A percentile compares a stretch with the other conserved stretches of the same genome.
Conservation (phyloP, 2,113 vertebrate species). For the Ceratotherium simum region DNA sequence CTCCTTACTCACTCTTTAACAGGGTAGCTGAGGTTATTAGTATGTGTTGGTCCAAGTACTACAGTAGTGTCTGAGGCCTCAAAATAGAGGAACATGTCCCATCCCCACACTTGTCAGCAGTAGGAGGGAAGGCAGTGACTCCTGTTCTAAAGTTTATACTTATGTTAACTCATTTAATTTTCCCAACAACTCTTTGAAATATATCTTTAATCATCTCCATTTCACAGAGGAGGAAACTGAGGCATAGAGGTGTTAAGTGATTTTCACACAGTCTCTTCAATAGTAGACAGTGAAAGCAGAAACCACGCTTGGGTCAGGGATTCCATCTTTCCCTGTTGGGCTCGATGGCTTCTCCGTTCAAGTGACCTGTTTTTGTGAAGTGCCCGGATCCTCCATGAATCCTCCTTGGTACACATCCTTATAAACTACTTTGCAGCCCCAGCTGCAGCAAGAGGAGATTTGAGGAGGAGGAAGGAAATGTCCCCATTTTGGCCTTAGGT, state of each 20-base stretch:
- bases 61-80: neutral
- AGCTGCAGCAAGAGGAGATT: neutral
- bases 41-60: neutral
- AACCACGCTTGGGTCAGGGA: neutral
- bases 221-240: neutral
- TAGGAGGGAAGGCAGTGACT: neutral
- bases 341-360: neutral
- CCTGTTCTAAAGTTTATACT: neutral
- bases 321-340: neutral
- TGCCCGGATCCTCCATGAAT: neutral
- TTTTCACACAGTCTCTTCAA: neutral
- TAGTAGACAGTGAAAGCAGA: neutral
- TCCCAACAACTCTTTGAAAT: neutral
- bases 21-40: neutral
- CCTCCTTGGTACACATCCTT: too few relatives aligned
- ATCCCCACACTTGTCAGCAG: neutral
- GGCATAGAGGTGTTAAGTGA: neutral
- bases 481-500: neutral
- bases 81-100: neutral
- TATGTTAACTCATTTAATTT: neutral
- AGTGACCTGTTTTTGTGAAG: neutral
- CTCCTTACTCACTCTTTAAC: neutral
- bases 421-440: neutral
- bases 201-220: neutral
- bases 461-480: neutral